Evolutionary conservation across 2,797 vertebrate species (phyloP), one percentile per base, ranked within the genome.

Genomic region (Hemitrygon akajei): DNA sequence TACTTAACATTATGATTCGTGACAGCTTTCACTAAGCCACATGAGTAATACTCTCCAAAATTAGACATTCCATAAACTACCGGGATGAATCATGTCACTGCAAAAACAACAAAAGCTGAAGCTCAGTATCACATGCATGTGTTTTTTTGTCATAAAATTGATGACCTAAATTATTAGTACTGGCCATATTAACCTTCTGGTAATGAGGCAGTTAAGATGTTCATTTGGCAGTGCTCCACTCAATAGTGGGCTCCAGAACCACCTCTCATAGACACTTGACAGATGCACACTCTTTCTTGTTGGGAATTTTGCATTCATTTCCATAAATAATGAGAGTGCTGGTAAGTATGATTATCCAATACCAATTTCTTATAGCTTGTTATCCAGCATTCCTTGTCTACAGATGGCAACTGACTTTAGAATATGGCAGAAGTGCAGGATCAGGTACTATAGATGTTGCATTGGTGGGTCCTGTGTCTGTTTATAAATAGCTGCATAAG

Each of bases 21-120:
- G 86, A 89, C 63, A 89, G n/a, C 86, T 89, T 69, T 89, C 86
- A 89, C n/a, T 69, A 22, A 89, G 37, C 60, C 69, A 63, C 60
- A 66, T 89, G 86, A 89, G 63, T 89, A 89, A 89, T 89, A 69
- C 37, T 69, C 60, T 69, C 86, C 86, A 89, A 89, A 89, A 89
- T 89, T 89, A 89, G 86, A 89, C 63, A 69, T 89, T n/a, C n/a
- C 20, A 89, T 89, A 37, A 89, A 22, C 86, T 37, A 89, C 86
- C 63, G 63, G 69, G 18, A 89, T 89, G 86, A 89, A 89, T 89
- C 86, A 89, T 69, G n/a, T 89, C 86, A 89, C 60, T 89, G 66
- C 86, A 89, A 37, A 25, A 89, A n/a, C n/a, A 66, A 60, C 34
- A 37, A 20, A 34, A 69, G n/a, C 86, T 89, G 60, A 69, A 69